Percentiles rank a stretch among this genome's conserved stretches.
Conservation (phyloP, 2,888 invertebrate genomes). For the Saturnia japonica region DNA sequence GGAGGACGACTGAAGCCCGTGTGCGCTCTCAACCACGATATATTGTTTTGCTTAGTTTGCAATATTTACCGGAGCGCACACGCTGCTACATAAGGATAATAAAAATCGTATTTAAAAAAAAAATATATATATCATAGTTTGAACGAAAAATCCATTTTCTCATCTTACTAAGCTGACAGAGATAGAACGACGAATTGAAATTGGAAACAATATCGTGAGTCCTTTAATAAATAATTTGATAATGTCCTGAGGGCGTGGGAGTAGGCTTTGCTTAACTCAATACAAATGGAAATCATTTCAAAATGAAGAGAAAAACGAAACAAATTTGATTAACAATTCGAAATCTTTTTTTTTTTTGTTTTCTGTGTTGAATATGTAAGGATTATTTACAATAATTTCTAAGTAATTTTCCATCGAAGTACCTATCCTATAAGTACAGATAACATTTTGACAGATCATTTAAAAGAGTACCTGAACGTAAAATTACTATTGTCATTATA, state of each 20-base stretch:
- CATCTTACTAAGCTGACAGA: not conserved
- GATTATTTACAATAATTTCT: not conserved
- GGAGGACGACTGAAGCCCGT: no score
- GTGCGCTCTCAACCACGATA: no score
- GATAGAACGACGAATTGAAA: conserved; percentile 5
- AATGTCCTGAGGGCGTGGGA: not conserved
- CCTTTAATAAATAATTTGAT: conserved; percentile 11
- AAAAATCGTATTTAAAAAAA: not conserved
- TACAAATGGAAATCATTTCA: not conserved
- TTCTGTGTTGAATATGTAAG: not conserved
- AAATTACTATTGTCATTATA: no score
- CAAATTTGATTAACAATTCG: not conserved
- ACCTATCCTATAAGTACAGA: no score
- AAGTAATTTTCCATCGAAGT: not conserved
- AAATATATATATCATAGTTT: not conserved
- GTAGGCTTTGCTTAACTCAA: not conserved
- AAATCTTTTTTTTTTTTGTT: not conserved
- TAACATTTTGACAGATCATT: not conserved
- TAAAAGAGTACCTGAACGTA: not conserved
- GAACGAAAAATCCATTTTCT: not conserved
- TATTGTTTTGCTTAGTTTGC: no score
- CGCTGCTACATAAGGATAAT: not conserved
- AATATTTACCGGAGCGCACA: no score
- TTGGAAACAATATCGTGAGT: not conserved
- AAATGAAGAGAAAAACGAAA: not conserved